Evolutionary conservation across 23 tunicate genomes (phyloP), one percentile per base, ranked within the genome.

Genomic region (Styela clava): DNA sequence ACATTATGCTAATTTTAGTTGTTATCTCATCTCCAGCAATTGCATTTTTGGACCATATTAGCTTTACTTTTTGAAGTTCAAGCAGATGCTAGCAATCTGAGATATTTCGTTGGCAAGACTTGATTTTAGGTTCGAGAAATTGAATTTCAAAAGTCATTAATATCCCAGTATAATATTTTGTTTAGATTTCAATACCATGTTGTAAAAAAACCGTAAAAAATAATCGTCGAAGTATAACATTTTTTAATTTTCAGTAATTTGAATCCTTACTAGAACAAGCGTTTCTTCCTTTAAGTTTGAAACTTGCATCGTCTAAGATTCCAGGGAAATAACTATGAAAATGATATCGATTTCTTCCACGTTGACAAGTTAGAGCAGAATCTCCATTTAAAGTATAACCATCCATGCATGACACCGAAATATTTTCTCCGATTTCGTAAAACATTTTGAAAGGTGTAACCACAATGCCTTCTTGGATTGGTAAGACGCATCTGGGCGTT

Each of bases 341-440:
- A 26, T 34, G 35, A 30, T 71, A 71, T 33, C 29, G 12, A 32
- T 30, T 34, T 12, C 16, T 3, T 30, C 37, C 34, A 21, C 32
- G 24, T 30, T 71, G 3, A 34, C 77, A 71, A 27, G 77, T 71
- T 3, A 28, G 29, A 27, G 12, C 24, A 3, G 27, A 20, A 2
- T 7, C 7, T 27, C 35, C 77, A 22, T 28, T 34, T 16, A 71
- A 71, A 12, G 32, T 34, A 30, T 71, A 71, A 28, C 77, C 77
- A 3, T 71, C 77, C 34, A 28, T 34, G 77, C 77, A 71, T 32
- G 77, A 71, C 3, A 71, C 29, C 34, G 35, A 3, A 16, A 71
- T 71, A 30, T 32, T 71, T 71, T 71, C 77, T 32, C 77, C 77
- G 32, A 28, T 35, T 29, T 71, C 77, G 35, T 28, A 71, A 21